Evolutionary conservation across 2,888 invertebrate genomes (phyloP).

Genomic region (Lasioglossum calceatum): DNA sequence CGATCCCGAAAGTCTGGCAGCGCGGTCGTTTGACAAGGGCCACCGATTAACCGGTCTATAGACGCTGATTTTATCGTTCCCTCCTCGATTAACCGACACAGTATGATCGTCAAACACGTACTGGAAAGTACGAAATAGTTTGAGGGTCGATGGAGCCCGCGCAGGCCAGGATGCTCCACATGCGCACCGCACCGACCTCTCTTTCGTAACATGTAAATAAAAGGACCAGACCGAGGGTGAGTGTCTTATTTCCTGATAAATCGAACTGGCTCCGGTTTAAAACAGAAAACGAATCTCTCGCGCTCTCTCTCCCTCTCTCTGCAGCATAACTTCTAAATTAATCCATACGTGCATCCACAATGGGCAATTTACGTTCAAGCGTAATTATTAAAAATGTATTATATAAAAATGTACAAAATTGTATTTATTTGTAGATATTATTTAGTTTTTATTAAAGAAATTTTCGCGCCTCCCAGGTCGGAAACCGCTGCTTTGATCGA

Average conservation of each 20-base stretch:
- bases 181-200: conserved; percentile 71
- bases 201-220: conserved; percentile 68
- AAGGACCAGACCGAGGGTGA: conserved; percentile 42
- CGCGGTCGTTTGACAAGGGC: conserved; percentile 36
- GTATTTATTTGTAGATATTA: no score
- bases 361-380: neutral
- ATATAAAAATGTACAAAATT: no score
- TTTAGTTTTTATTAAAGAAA: no score
- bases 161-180: conserved; percentile 72
- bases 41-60: conserved; percentile 56
- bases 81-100: conserved; percentile 64
- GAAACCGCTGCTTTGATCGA: neutral
- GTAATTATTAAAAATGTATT: no score
- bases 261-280: neutral
- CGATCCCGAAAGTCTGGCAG: conserved; percentile 20
- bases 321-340: neutral
- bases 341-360: no score
- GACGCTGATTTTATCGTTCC: conserved; percentile 64
- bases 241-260: conserved; percentile 12
- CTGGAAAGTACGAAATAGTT: conserved; percentile 71
- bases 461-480: no score
- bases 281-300: neutral
- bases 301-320: neutral
- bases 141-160: conserved; percentile 77
- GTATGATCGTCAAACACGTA: conserved; percentile 64